Evolutionary conservation across 2,888 invertebrate species (phyloP), one percentile per base, ranked within the genome.

Genomic region (Mythimna albipuncta): DNA sequence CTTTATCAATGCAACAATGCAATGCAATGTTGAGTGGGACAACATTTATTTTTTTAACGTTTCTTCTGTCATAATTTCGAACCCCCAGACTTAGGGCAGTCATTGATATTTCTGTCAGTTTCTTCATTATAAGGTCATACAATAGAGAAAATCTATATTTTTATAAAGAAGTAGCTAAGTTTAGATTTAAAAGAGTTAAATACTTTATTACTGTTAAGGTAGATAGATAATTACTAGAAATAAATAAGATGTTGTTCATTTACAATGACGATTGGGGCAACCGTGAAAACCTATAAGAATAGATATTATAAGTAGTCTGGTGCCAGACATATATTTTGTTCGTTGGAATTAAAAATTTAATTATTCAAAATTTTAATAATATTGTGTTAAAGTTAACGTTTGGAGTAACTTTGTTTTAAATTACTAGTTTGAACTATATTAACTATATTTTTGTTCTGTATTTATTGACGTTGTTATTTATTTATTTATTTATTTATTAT

Each of bases 281-380:
- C 74, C 74, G 80, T 54, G 52, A 38, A 32, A 74, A 72, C 73
- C 72, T 79, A 54, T 72, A 79, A 32, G 13, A 54, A 72, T 74
- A 74, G 74, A 32, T 72, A 79, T 79, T 38, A 32, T 79, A 72
- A 79, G 58, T 59, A 79, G 79, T 71, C 32, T 50, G 50, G 11
- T 50, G 26, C 11, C 44, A 79, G 58, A 44, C 32, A 19, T 59
- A n/a, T 38, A 32, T 54, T 73, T 59, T 32, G 44, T 72, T 79
- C 13, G 6, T 59, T 44, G 26, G 7, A 50, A 26, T 57, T 64
- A 11, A 26, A 9, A 73, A 74, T 19, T 47, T 11, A n/a, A 6
- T 32, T 32, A 54, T 54, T 13, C 11, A 55, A 47, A 1, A 35
- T 13, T 32, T 50, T 21, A 35, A 16, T 4, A 1, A 11, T 5